Evolutionary conservation across 2,797 vertebrate species (phyloP).

Genomic region (Trematomus bernacchii): DNA sequence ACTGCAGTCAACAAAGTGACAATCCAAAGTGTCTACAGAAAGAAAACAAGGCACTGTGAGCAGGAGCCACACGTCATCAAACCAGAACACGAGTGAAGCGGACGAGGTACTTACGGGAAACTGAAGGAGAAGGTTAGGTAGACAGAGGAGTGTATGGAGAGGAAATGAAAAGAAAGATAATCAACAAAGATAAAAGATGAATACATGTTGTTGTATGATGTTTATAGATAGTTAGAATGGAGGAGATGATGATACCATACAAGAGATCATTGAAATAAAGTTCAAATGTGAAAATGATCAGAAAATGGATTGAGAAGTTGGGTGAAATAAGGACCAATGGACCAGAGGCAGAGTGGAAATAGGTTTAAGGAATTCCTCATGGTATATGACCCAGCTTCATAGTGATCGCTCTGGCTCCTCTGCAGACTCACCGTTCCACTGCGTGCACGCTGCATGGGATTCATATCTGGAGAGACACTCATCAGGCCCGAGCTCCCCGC

Average conservation of each 20-base stretch:
- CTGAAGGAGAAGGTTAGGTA: conserved; percentile 78
- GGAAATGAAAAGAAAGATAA: conserved; percentile 67
- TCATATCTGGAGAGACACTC: conserved; percentile 95
- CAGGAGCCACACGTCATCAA: conserved; percentile 31
- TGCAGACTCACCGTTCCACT: conserved; percentile 93
- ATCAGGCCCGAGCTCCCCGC: conserved; percentile 97
- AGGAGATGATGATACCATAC: background rate
- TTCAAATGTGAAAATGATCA: background rate
- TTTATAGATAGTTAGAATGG: conserved; percentile 8
- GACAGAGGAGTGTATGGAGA: conserved; percentile 67
- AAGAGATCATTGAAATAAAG: background rate
- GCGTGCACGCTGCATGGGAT: conserved; percentile 91
- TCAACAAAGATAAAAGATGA: conserved; percentile 20
- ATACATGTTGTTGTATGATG: conserved; percentile 14
- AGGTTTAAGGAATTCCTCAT: no score
- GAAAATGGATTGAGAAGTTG: background rate
- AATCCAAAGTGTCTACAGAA: conserved; percentile 6
- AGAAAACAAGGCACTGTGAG: conserved; percentile 7
- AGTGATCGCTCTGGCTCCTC: background rate
- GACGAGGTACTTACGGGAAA: conserved; percentile 85
- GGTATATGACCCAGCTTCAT: background rate
- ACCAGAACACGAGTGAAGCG: conserved; percentile 39
- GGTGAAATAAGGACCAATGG: conserved; percentile 12
- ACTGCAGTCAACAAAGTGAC: conserved; percentile 22
- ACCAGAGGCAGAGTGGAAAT: conserved; percentile 22